Percentiles rank a stretch among this genome's conserved stretches.
phyloP scores from a whole-genome alignment of 2,113 vertebrate genomes.

The Pterocles orientalis region DNA sequence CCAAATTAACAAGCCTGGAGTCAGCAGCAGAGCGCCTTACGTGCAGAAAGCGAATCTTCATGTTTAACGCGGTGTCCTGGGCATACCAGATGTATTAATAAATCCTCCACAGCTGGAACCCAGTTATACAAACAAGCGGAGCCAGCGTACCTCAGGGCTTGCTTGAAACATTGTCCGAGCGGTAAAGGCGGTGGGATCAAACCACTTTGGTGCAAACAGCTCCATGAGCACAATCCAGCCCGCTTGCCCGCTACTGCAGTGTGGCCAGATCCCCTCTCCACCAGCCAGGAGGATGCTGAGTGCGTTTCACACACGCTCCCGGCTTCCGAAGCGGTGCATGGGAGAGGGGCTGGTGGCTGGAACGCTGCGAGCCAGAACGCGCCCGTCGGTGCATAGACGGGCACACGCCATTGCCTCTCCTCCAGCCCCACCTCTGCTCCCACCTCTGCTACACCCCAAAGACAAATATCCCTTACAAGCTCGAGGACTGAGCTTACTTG shows the following conservation, averaged over 20 bases:
- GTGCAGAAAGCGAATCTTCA: background rate
- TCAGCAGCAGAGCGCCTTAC: background rate
- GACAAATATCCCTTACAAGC: background rate
- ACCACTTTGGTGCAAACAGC: background rate
- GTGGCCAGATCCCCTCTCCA: background rate
- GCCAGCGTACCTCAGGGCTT: fast-evolving
- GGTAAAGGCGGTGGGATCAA: background rate
- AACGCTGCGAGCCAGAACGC: background rate
- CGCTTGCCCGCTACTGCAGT: background rate
- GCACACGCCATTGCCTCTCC: fast-evolving
- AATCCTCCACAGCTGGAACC: background rate
- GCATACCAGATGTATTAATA: background rate
- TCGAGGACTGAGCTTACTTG: background rate
- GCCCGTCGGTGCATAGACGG: fast-evolving
- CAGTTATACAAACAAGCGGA: background rate
- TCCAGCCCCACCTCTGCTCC: background rate
- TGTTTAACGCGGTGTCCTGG: background rate
- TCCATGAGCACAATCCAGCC: background rate
- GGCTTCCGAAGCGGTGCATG: fast-evolving
- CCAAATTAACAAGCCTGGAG: background rate
- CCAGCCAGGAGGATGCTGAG: background rate
- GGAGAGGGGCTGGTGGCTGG: background rate
- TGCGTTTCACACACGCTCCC: fast-evolving
- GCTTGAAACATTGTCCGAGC: no score
- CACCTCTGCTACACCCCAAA: background rate